These are phyloP conservation scores for Physella acuta DNA, from an alignment of 1,140 invertebrate species.

Conservation along the genomic window DNA sequence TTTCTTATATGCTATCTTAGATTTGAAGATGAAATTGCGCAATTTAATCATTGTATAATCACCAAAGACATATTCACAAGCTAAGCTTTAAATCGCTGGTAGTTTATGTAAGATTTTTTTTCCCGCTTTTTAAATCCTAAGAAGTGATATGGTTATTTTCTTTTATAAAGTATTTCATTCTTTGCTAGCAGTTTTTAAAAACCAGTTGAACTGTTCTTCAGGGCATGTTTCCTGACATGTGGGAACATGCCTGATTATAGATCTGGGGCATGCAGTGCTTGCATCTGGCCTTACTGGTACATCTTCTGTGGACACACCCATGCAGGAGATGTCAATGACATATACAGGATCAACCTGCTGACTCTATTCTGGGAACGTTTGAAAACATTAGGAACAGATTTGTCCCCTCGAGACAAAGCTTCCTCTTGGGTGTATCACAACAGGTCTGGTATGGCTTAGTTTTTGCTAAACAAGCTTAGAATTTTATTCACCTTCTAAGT, in stretches of 20 bases:
- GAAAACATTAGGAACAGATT: conserved; percentile 30
- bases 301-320: conserved; percentile 59
- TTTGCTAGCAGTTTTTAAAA: not conserved
- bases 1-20: too few relatives aligned
- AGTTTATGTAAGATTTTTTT: not conserved
- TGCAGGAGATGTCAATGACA: conserved; percentile 46
- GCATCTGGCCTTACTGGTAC: conserved; percentile 56
- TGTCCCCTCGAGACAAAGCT: conserved; percentile 60
- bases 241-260: conserved; percentile 48
- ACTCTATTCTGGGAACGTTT: conserved; percentile 51
- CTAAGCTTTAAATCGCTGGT: not conserved
- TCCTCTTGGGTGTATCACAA: conserved; percentile 57
- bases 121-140: not conserved
- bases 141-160: not conserved
- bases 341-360: conserved; percentile 55
- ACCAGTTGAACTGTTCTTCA: conserved; percentile 21
- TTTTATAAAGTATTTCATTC: not conserved
- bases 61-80: not conserved
- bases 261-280: conserved; percentile 55
- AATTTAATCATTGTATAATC: not conserved
- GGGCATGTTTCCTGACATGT: conserved; percentile 32
- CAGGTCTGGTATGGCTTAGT: conserved; percentile 49
- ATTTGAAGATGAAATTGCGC: too few relatives aligned
- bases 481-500: not conserved
- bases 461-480: not conserved